A percentile compares a stretch with the other conserved stretches of the same genome.
Conservation (phyloP, 2,888 invertebrate genomes). For the Eledone cirrhosa region DNA sequence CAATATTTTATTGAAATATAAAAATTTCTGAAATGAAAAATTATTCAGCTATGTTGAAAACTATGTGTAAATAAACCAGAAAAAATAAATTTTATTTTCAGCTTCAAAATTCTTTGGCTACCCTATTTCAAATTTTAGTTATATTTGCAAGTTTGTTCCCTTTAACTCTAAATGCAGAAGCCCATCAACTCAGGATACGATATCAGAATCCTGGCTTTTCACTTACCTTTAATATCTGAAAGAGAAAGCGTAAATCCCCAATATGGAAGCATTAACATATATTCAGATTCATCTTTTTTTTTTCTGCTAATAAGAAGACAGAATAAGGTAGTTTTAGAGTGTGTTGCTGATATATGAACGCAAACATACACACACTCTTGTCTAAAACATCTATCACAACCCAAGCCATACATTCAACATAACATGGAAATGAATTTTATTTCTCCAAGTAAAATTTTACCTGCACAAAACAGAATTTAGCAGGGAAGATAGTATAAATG, state of each 20-base stretch:
- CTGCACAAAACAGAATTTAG: slow-evolving; percentile 24
- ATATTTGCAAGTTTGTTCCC: too few species aligned
- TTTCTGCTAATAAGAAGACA: slow-evolving; percentile 11
- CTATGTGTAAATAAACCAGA: too few species aligned
- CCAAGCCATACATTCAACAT: slow-evolving; percentile 13
- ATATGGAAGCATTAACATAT: slow-evolving; percentile 11
- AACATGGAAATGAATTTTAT: slow-evolving; percentile 5
- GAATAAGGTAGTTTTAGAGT: neutral
- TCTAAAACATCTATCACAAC: neutral
- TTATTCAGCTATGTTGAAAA: too few species aligned
- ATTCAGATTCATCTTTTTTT: slow-evolving; percentile 15
- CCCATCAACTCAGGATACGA: too few species aligned
- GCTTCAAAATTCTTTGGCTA: too few species aligned
- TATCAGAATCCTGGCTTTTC: neutral
- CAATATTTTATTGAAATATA: too few species aligned
- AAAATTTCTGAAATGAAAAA: too few species aligned
- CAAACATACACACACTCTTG: neutral
- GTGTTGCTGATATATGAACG: slow-evolving; percentile 2
- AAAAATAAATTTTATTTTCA: too few species aligned
- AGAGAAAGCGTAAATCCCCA: slow-evolving; percentile 19
- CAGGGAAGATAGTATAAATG: slow-evolving; percentile 25
- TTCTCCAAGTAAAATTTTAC: neutral
- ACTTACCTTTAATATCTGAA: slow-evolving; percentile 22
- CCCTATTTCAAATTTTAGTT: too few species aligned
- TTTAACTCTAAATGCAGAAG: too few species aligned